Percentiles rank a stretch among this genome's conserved stretches.
These are phyloP conservation scores for Drosophila atripex DNA, from an alignment of 2,888 invertebrate species.

Conservation along the genomic window DNA sequence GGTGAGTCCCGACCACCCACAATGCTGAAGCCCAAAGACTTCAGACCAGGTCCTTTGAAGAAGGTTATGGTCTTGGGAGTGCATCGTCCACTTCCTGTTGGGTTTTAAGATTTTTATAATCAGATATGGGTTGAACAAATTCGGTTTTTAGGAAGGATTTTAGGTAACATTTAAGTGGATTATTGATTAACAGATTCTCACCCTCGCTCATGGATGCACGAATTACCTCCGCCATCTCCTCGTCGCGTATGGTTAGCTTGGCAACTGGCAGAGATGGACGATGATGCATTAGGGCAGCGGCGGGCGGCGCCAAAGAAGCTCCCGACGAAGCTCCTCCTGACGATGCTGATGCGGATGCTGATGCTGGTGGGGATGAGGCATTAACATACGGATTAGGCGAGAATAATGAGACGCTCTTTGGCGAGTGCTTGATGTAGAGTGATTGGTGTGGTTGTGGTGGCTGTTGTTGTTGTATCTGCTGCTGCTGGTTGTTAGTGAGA, in stretches of 20 bases:
- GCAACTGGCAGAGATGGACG: conserved; percentile 81
- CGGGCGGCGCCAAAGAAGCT: conserved; percentile 63
- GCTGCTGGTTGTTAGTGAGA: conserved; percentile 44
- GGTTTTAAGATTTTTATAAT: not conserved
- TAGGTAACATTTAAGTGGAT: conserved; percentile 4
- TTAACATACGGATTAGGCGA: conserved; percentile 72
- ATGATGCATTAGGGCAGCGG: conserved; percentile 74
- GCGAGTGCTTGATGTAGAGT: conserved; percentile 72
- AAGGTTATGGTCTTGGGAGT: conserved; percentile 86
- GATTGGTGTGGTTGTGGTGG: conserved; percentile 63
- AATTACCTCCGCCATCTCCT: conserved; percentile 82
- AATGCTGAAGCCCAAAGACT: conserved; percentile 94
- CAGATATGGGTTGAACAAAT: not conserved
- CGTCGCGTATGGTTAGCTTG: conserved; percentile 81
- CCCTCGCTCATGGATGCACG: conserved; percentile 81
- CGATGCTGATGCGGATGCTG: conserved; percentile 57
- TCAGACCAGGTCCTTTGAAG: conserved; percentile 92
- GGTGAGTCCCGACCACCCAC: conserved; percentile 95
- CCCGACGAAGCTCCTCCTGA: conserved; percentile 38
- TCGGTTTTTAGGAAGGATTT: no score
- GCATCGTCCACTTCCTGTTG: conserved; percentile 73
- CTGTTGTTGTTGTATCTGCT: conserved; percentile 40
- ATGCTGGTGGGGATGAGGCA: conserved; percentile 58
- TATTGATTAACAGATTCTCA: conserved; percentile 55
- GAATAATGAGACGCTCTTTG: conserved; percentile 69